Conservation (phyloP, 2,888 invertebrate species). For the Onchidella celtica region DNA sequence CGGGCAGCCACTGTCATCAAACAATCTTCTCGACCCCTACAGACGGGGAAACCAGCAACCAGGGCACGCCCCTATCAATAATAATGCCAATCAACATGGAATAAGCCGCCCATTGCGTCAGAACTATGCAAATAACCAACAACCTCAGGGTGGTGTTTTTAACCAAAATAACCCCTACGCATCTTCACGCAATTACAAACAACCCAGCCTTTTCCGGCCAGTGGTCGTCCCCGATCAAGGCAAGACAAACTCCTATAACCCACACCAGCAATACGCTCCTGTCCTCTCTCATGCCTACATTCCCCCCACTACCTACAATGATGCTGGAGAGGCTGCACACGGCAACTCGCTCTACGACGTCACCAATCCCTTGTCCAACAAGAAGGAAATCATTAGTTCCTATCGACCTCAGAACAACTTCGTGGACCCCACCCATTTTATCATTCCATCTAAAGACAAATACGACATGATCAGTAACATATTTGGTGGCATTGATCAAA, state of each 20-base stretch:
- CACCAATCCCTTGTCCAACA: background rate
- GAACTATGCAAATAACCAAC: no score
- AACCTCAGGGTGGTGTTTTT: no score
- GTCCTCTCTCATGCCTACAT: background rate
- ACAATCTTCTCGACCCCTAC: no score
- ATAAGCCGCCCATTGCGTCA: no score
- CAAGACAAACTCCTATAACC: no score
- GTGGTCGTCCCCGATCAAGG: no score
- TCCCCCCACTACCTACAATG: slow-evolving; percentile 2
- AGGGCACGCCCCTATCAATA: no score
- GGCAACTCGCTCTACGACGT: background rate
- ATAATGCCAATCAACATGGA: no score
- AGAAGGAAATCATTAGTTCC: background rate
- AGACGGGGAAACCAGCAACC: no score
- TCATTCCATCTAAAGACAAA: background rate
- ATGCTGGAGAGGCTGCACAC: background rate
- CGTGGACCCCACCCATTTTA: background rate
- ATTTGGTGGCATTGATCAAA: background rate
- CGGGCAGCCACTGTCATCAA: no score
- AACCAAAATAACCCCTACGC: no score
- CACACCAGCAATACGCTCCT: background rate
- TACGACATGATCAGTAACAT: background rate
- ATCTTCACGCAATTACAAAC: background rate
- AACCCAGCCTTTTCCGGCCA: no score
- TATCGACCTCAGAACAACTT: slow-evolving; percentile 1